Percentiles rank a stretch among this genome's conserved stretches.
phyloP scores from a whole-genome alignment of 2,113 vertebrate species.

The Forbesichthys agassizii region DNA sequence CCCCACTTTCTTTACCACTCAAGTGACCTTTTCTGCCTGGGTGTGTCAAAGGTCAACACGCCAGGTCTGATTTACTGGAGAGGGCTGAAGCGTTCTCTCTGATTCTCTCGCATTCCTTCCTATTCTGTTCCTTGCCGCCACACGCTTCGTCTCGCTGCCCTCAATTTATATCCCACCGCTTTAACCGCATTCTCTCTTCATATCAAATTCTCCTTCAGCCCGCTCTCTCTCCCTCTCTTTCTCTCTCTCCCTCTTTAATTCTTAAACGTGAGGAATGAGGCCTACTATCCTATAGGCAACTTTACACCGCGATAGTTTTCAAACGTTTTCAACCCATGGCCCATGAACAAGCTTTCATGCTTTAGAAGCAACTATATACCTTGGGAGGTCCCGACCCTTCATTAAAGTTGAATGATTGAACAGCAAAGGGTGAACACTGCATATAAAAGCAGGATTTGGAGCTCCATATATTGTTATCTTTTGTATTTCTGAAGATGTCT shows the following conservation, averaged over 20 bases:
- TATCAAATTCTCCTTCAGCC: neutral
- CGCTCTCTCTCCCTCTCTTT: conserved; percentile 4
- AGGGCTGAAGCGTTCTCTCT: conserved; percentile 8
- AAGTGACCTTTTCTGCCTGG: conserved; percentile 68
- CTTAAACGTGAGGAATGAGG: neutral
- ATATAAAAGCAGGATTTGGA: conserved; percentile 20
- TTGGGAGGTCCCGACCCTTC: neutral
- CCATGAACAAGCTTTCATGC: too few species aligned
- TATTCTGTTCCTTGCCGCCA: conserved; percentile 8
- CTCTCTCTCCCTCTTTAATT: neutral
- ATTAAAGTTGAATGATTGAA: conserved; percentile 34
- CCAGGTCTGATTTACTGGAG: conserved; percentile 66
- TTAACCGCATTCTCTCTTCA: neutral
- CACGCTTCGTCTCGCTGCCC: neutral
- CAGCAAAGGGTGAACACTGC: conserved; percentile 23
- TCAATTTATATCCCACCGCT: neutral
- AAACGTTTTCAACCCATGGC: too few species aligned
- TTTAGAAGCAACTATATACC: too few species aligned
- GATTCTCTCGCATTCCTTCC: conserved; percentile 9
- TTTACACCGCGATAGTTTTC: neutral
- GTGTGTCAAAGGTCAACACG: conserved; percentile 67
- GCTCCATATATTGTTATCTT: conserved; percentile 21
- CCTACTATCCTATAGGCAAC: neutral
- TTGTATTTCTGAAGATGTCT: conserved; percentile 38
- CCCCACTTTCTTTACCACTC: conserved; percentile 56